phyloP scores from a whole-genome alignment of 2,113 vertebrate species.

The Labeo rohita region DNA sequence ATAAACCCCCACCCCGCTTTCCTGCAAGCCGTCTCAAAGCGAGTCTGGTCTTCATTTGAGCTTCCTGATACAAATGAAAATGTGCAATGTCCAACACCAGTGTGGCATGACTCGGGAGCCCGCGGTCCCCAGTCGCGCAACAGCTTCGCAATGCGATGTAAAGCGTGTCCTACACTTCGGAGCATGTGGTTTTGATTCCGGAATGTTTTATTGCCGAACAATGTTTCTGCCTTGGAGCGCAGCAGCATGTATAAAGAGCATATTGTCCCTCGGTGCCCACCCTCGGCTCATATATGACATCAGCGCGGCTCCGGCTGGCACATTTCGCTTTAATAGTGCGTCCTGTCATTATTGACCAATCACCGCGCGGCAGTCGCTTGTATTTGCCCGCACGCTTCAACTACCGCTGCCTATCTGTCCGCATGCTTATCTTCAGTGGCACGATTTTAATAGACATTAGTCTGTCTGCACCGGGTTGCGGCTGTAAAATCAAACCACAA shows the following conservation, averaged over 20 bases:
- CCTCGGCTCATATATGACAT: conserved; percentile 62
- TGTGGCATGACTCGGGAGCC: conserved; percentile 65
- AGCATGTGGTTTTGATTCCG: conserved; percentile 82
- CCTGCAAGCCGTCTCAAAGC: conserved; percentile 50
- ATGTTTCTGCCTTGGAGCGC: conserved; percentile 79
- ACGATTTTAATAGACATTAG: conserved; percentile 26
- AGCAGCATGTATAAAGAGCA: conserved; percentile 79
- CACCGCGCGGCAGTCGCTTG: conserved; percentile 36
- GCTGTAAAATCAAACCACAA: conserved; percentile 47
- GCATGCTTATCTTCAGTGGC: conserved; percentile 34
- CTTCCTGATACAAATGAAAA: conserved; percentile 71
- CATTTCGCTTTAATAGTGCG: conserved; percentile 60
- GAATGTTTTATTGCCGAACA: conserved; percentile 81
- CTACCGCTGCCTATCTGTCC: conserved; percentile 8
- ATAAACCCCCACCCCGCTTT: conserved; percentile 41
- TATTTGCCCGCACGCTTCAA: too few species aligned
- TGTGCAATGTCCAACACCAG: conserved; percentile 63
- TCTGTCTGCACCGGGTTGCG: conserved; percentile 16
- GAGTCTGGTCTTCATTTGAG: conserved; percentile 71
- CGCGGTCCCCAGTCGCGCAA: conserved; percentile 64
- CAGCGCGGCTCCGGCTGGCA: conserved; percentile 47
- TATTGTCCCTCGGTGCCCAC: conserved; percentile 80
- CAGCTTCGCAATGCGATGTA: conserved; percentile 66
- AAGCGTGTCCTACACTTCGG: conserved; percentile 68
- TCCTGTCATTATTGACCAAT: conserved; percentile 54